Evolutionary conservation across 2,113 vertebrate genomes (phyloP), one percentile per base, ranked within the genome.

Genomic region (Aspiorhynchus laticeps): DNA sequence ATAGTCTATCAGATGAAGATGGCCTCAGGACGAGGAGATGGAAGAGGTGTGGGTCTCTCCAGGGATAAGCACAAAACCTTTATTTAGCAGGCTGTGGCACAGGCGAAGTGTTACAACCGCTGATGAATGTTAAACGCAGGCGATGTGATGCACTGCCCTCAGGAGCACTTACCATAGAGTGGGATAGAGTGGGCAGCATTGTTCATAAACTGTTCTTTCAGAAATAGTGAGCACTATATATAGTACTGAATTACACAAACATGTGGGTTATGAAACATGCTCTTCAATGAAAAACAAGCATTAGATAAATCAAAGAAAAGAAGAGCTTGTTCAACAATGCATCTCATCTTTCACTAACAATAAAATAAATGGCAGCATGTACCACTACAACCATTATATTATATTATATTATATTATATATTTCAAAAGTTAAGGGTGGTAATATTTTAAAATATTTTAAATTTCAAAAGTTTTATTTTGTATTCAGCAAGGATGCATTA

Each of bases 121-220:
- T 69, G 69, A 83, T 73, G 61, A 83, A 85, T 48, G 63, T 48
- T 71, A 84, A 83, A 85, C 43, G 31, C 71, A 36, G 86, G 83
- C 38, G 53, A 75, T 63, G 38, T 24, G 65, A 53, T 51, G 38
- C 12, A 53, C 75, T 80, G 78, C 83, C 63, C 80, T 87, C 61
- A 85, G 86, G 33, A 84, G 74, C 87, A 78, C 86, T 83, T 61
- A 87, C 24, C 46, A 77, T 33, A 43, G 83, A 78, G 88, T 89
- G 79, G 86, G 86, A 61, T 87, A 74, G 73, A 83, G 88, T 89
- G 86, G 83, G 86, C 71, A 61, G 78, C 38, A 41, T 74, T 78
- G 41, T 53, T 74, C 84, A 83, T 38, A 86, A 88, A 74, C 85
- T 65, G 51, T 80, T 92, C 92, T 93, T 94, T 94, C 92, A 95